Conservation (phyloP, 2,888 invertebrate species). For the Cryptus armator region DNA sequence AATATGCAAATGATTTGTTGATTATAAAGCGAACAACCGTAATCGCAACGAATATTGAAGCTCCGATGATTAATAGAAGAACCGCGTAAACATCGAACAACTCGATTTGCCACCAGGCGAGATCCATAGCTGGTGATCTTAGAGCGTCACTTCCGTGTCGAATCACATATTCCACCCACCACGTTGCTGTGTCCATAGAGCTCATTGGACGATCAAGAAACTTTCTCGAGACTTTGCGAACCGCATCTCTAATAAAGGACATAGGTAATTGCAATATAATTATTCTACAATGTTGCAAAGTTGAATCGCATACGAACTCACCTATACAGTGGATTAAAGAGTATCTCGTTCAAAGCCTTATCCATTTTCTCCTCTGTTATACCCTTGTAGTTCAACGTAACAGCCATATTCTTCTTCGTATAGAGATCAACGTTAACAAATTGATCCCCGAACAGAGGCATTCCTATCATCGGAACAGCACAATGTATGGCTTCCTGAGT, state of each 20-base stretch:
- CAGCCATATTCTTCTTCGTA: constrained; percentile 75
- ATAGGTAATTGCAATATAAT: neutral
- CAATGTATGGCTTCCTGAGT: constrained; percentile 80
- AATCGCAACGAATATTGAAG: constrained; percentile 21
- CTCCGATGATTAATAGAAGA: constrained; percentile 29
- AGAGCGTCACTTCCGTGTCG: constrained; percentile 75
- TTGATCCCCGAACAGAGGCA: constrained; percentile 82
- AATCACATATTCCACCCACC: constrained; percentile 80
- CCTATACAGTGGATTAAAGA: constrained; percentile 78
- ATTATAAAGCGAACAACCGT: neutral
- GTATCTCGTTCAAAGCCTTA: constrained; percentile 74
- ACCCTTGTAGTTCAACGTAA: constrained; percentile 71
- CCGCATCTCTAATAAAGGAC: constrained; percentile 57
- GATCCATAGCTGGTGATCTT: constrained; percentile 72
- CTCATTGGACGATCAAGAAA: constrained; percentile 79
- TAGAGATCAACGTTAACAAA: constrained; percentile 76
- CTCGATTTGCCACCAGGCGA: constrained; percentile 77
- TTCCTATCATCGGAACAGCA: constrained; percentile 81
- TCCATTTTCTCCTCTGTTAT: constrained; percentile 77
- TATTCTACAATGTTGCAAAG: neutral
- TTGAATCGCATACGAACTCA: constrained; percentile 60
- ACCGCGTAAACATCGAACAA: constrained; percentile 75
- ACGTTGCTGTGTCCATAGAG: constrained; percentile 74
- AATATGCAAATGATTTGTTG: neutral
- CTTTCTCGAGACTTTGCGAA: constrained; percentile 53